A percentile compares a stretch with the other conserved stretches of the same genome.
Evolutionary conservation across 2,888 invertebrate species (phyloP).

Genomic region (Stenodema calcarata): DNA sequence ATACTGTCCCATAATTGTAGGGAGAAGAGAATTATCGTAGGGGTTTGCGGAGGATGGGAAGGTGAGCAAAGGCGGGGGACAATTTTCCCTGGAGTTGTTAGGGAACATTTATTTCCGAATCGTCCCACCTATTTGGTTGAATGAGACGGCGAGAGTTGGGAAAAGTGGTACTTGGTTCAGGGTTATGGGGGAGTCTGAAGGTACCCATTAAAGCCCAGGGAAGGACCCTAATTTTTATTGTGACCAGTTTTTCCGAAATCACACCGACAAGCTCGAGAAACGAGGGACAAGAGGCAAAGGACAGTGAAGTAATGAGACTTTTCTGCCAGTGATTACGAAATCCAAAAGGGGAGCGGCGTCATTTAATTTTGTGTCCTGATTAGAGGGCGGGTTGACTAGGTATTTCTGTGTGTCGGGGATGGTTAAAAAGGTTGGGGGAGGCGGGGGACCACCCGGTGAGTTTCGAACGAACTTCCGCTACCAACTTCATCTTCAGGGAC

Average conservation of each 20-base stretch:
- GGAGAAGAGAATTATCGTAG: background rate
- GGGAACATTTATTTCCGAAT: conserved; percentile 24
- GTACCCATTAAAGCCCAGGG: background rate
- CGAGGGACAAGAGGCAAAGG: background rate
- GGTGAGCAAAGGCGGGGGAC: background rate
- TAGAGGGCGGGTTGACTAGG: conserved; percentile 43
- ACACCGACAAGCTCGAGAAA: conserved; percentile 1
- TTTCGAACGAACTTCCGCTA: conserved; percentile 45
- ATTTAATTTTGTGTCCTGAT: conserved; percentile 45
- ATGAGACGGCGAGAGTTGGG: conserved; percentile 33
- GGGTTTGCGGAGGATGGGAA: background rate
- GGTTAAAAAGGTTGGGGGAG: background rate
- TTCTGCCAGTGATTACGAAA: conserved; percentile 46
- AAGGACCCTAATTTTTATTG: conserved; percentile 34
- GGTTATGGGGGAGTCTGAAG: background rate
- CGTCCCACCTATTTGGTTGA: conserved; percentile 26
- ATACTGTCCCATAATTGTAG: conserved; percentile 3
- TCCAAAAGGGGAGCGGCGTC: conserved; percentile 44
- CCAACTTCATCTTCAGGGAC: conserved; percentile 39
- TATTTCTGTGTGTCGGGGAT: conserved; percentile 36
- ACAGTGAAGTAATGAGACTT: conserved; percentile 38
- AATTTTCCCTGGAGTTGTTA: background rate
- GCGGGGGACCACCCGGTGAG: conserved; percentile 34
- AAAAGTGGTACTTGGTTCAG: conserved; percentile 3
- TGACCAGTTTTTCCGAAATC: conserved; percentile 36